Evolutionary conservation across 1,140 invertebrate genomes (phyloP).

Genomic region (Drosophila lowei): DNA sequence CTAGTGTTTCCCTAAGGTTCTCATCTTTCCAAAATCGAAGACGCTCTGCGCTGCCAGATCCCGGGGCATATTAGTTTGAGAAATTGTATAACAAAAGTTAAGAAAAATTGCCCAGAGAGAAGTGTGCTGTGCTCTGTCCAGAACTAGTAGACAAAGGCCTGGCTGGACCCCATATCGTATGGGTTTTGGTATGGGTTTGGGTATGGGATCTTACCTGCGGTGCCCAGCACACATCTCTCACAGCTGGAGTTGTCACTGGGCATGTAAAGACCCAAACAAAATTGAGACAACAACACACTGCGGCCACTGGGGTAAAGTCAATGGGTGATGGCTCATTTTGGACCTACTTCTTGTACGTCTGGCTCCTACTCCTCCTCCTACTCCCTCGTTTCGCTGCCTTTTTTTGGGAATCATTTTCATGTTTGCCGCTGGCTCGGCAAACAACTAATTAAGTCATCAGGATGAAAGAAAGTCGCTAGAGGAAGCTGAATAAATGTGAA

Average conservation of each 20-base stretch:
- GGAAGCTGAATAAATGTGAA: slow-evolving; percentile 43
- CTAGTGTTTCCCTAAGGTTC: slow-evolving; percentile 63
- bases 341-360: slow-evolving; percentile 12
- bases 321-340: slow-evolving; percentile 64
- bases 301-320: slow-evolving; percentile 25
- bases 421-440: slow-evolving; percentile 65
- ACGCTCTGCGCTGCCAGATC: background rate
- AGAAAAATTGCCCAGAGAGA: slow-evolving; percentile 62
- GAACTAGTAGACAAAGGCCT: slow-evolving; percentile 57
- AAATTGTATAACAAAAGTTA: slow-evolving; percentile 80
- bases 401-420: slow-evolving; percentile 52
- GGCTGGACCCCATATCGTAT: slow-evolving; percentile 59
- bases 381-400: slow-evolving; percentile 13
- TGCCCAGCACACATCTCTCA: slow-evolving; percentile 61
- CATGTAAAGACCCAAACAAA: slow-evolving; percentile 78
- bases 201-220: slow-evolving; percentile 61
- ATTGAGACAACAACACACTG: slow-evolving; percentile 54
- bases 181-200: slow-evolving; percentile 34
- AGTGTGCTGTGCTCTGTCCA: slow-evolving; percentile 54
- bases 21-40: slow-evolving; percentile 66
- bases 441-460: slow-evolving; percentile 78
- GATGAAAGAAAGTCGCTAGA: slow-evolving; percentile 42
- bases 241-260: slow-evolving; percentile 83
- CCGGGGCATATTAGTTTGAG: slow-evolving; percentile 67
- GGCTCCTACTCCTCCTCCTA: slow-evolving; percentile 9